Conservation (phyloP, 2,888 invertebrate species). For the Drosophila parthenogenetica region DNA sequence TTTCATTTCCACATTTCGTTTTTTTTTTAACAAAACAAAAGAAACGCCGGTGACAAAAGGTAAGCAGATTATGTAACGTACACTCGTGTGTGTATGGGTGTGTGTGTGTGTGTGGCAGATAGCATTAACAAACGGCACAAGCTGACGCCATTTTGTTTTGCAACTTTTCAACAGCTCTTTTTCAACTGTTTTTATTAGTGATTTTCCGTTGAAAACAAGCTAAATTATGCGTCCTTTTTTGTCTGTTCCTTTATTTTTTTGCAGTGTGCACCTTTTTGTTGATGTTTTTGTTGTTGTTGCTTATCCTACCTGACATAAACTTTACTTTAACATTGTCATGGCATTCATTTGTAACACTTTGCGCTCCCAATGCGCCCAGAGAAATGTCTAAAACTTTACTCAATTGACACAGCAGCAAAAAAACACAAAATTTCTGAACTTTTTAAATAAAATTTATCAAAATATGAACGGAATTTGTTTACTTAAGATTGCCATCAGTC, state of each 20-base stretch:
- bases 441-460: background rate
- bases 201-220: conserved; percentile 78
- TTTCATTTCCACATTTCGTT: conserved; percentile 5
- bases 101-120: conserved; percentile 45
- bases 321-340: conserved; percentile 17
- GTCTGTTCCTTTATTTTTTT: background rate
- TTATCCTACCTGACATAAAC: conserved; percentile 37
- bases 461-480: background rate
- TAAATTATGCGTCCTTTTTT: conserved; percentile 57
- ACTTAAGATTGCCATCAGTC: background rate
- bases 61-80: conserved; percentile 77
- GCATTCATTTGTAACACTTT: conserved; percentile 12
- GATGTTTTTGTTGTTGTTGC: conserved; percentile 8
- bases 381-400: conserved; percentile 4
- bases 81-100: conserved; percentile 12
- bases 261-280: background rate
- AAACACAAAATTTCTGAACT: background rate
- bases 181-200: conserved; percentile 76
- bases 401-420: background rate
- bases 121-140: conserved; percentile 64
- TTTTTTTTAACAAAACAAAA: conserved; percentile 18
- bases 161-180: conserved; percentile 76
- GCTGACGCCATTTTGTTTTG: conserved; percentile 75
- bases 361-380: conserved; percentile 7
- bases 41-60: conserved; percentile 54